Evolutionary conservation across 2,113 vertebrate species (phyloP), one percentile per base, ranked within the genome.

Genomic region (Dendropsophus ebraccatus): DNA sequence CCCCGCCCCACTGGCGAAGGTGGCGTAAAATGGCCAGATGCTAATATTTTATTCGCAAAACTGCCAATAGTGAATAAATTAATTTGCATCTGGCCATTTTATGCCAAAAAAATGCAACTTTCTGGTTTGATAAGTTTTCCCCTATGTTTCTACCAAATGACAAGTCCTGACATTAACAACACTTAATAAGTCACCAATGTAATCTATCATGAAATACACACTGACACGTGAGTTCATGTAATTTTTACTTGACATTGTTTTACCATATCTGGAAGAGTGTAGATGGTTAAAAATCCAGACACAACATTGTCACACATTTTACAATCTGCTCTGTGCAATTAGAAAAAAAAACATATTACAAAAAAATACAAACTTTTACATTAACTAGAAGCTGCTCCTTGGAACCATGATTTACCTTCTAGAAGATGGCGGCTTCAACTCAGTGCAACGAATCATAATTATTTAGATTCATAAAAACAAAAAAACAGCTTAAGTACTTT

Each of bases 401-500:
- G 65, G 14, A 67, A 84, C 19, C 7, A 0, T 35, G 16, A 35
- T 65, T 76, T 49, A 30, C 62, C 10, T 73, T 76, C 23, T 19
- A 77, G 54, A 74, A 17, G 32, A 74, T 45, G 45, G 37, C 41
- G 58, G 73, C 74, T 78, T 78, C 13, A 35, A 62, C 73, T 85
- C 83, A 79, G 84, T 86, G 84, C 76, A 86, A 86, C 37, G 12
- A 75, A 73, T 74, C 37, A 32, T 10, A 70, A 70, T 11, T 19
- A 70, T 62, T 79, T 81, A 47, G 41, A 47, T 17, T 41, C 12
- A 47, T 35, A 77, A 35, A 41, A 23, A 50, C 52, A 60, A 77
- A 80, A 45, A 62, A 74, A 83, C 47, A 49, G 67, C 25, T 37
- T 19, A 82, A 69, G 37, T 37, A 54, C 41, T 84, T 10, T 83